phyloP scores from a whole-genome alignment of 2,797 vertebrate genomes.

The Anguilla megastoma region DNA sequence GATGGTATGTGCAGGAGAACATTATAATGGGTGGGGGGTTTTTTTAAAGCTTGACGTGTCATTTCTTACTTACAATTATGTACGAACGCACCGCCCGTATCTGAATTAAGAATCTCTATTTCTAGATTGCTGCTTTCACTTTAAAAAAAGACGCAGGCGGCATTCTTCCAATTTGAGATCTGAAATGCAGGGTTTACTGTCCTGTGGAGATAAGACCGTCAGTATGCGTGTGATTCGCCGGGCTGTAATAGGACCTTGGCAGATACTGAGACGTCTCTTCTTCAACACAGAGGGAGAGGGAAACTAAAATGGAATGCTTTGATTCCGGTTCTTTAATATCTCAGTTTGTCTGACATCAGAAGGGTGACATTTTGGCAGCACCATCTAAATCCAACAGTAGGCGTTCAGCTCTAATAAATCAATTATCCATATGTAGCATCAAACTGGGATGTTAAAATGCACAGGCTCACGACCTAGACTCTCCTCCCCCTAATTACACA shows the following conservation, averaged over 20 bases:
- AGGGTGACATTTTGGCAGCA: constrained; percentile 80
- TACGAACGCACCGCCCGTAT: constrained; percentile 63
- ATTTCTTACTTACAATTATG: constrained; percentile 68
- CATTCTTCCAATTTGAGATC: constrained; percentile 70
- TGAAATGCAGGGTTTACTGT: constrained; percentile 73
- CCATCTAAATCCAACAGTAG: constrained; percentile 77
- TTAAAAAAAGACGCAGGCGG: constrained; percentile 62
- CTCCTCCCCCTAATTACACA: constrained; percentile 63
- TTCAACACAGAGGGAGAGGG: constrained; percentile 70
- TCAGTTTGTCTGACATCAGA: constrained; percentile 76
- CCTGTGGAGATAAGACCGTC: constrained; percentile 74
- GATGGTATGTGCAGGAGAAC: constrained; percentile 11
- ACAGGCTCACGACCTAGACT: constrained; percentile 67
- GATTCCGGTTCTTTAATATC: constrained; percentile 76
- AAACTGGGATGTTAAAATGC: constrained; percentile 73
- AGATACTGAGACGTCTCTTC: constrained; percentile 64
- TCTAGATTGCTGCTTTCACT: constrained; percentile 71
- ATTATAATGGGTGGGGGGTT: constrained; percentile 54
- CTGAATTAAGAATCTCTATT: constrained; percentile 67
- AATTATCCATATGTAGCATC: constrained; percentile 80
- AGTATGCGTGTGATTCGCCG: constrained; percentile 60
- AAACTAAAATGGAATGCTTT: constrained; percentile 70
- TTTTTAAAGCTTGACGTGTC: constrained; percentile 53
- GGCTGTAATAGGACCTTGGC: constrained; percentile 69
- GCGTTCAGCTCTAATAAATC: constrained; percentile 74